Evolutionary conservation across 92 coral and sea anemone genomes (phyloP), one percentile per base, ranked within the genome.

Genomic region (Umimayanthus kanabou): DNA sequence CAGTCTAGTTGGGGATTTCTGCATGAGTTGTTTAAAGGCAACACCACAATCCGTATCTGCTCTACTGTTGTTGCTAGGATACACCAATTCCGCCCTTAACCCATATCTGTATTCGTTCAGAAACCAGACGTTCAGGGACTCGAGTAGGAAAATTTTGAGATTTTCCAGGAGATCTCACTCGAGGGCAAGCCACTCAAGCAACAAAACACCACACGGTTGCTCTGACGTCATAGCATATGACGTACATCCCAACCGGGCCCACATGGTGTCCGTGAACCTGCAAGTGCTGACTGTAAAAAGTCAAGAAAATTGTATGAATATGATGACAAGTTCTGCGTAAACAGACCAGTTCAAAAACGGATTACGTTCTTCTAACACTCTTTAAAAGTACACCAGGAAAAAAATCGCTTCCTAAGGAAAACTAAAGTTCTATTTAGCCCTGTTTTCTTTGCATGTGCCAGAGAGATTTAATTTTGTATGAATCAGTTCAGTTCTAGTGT

Each of bases 81-180:
- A 92, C 81, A 40, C 92, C 4, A 92, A 92, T 82, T 89, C 89
- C 77, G 92, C 94, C 76, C 90, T 92, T 2, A 92, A 89, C 47
- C 94, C 94, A 14, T 92, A 80, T 70, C 88, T 92, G 28, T 92
- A 92, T 53, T 92, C 94, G 33, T 81, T 89, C 81, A 82, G 84
- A 43, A 86, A 92, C 86, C 53, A 70, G 71, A 92, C 58, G 86
- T 92, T 92, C 23, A 81, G 92, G 20, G 81, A 80, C 47, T 88
- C 84, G 7, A 89, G 93, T 45, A 73, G 39, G 70, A 50, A 78
- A 79, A 79, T 89, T 45, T 25, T 80, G 64, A 71, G 87, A 28
- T 15, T 83, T 26, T 83, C 87, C 16, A 5, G 65, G 65, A 69
- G 25, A 11, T 83, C 87, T 30, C 73, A 70, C 43, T 58, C 53